Conservation (phyloP, 2,113 vertebrate genomes). For the Ivindomyrus marchei region DNA sequence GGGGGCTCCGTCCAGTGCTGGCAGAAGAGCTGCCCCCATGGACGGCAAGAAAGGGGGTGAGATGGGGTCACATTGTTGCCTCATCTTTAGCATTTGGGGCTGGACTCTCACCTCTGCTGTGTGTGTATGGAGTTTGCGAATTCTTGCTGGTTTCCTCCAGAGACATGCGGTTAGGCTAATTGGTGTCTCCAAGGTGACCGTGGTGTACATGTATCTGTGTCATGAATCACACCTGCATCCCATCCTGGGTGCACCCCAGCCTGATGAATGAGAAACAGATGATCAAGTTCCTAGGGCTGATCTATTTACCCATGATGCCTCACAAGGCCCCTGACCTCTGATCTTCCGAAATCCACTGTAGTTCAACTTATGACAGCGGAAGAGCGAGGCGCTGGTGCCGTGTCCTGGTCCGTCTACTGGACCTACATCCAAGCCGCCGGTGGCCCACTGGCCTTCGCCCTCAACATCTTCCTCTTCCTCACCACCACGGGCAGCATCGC, state of each 20-base stretch:
- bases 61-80: neutral
- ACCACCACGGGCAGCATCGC: slow-evolving; percentile 64
- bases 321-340: neutral
- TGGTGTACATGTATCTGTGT: neutral
- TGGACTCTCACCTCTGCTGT: neutral
- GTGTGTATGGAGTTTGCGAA: neutral
- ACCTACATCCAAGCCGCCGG: slow-evolving; percentile 71
- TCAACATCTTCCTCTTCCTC: slow-evolving; percentile 63
- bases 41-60: slow-evolving; percentile 51
- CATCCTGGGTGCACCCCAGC: neutral
- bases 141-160: neutral
- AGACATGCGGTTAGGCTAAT: neutral
- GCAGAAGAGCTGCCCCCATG: slow-evolving; percentile 29
- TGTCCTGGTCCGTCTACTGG: slow-evolving; percentile 59
- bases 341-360: slow-evolving; percentile 22
- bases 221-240: neutral
- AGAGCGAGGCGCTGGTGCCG: slow-evolving; percentile 61
- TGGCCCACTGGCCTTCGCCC: slow-evolving; percentile 53
- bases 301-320: slow-evolving; percentile 9
- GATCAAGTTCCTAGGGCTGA: neutral
- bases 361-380: slow-evolving; percentile 63
- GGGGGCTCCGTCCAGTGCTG: slow-evolving; percentile 19
- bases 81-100: neutral
- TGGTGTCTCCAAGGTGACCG: neutral
- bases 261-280: neutral